phyloP scores from a whole-genome alignment of 1,140 invertebrate species.

The Pararge aegeria region DNA sequence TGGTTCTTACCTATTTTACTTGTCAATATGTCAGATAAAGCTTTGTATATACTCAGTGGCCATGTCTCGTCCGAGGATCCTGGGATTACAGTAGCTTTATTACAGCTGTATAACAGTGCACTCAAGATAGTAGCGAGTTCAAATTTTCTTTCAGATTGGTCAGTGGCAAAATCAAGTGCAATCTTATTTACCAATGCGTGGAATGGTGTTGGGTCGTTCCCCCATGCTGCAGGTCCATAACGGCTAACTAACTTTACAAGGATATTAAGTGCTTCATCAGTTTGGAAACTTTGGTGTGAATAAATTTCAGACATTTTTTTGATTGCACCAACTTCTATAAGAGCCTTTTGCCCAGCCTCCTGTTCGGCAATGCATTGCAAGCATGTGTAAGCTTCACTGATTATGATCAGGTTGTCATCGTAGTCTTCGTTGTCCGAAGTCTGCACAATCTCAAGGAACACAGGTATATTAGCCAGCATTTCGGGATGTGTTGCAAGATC shows the following conservation, averaged over 20 bases:
- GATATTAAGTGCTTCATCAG: constrained; percentile 90
- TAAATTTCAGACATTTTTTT: constrained; percentile 92
- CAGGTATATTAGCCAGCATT: constrained; percentile 89
- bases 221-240: constrained; percentile 87
- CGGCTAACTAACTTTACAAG: constrained; percentile 85
- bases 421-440: constrained; percentile 89
- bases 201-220: constrained; percentile 86
- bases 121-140: constrained; percentile 89
- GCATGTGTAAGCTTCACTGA: constrained; percentile 93
- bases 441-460: constrained; percentile 90
- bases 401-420: constrained; percentile 92
- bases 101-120: constrained; percentile 87
- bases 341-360: constrained; percentile 86
- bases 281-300: constrained; percentile 91
- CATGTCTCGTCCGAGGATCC: constrained; percentile 86
- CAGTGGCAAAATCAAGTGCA: constrained; percentile 91
- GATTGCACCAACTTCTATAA: constrained; percentile 88
- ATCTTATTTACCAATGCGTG: constrained; percentile 92
- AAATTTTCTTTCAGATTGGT: constrained; percentile 93
- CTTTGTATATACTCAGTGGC: constrained; percentile 89
- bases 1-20: constrained; percentile 93
- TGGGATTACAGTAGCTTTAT: constrained; percentile 82
- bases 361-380: constrained; percentile 88
- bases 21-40: constrained; percentile 88
- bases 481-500: constrained; percentile 89